phyloP scores from a whole-genome alignment of 2,797 vertebrate genomes.

The Urocyon cinereoargenteus region DNA sequence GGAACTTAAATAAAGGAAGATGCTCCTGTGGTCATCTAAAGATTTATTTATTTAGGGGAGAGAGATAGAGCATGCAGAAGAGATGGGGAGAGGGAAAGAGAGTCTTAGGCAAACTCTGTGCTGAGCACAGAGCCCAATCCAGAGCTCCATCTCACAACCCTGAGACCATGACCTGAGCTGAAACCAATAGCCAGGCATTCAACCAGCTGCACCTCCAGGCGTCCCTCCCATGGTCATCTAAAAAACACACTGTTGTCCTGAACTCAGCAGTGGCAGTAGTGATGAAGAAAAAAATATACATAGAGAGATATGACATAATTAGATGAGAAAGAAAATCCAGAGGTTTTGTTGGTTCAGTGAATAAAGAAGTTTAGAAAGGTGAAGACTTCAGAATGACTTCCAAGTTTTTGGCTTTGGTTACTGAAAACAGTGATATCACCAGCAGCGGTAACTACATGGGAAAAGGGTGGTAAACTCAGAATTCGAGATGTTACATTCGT shows the following conservation, averaged over 20 bases:
- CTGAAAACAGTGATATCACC: neutral
- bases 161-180: neutral
- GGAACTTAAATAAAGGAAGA: neutral
- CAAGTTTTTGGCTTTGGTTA: neutral
- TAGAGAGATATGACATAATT: neutral
- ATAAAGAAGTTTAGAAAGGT: neutral
- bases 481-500: neutral
- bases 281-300: neutral
- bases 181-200: neutral
- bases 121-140: neutral
- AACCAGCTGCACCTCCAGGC: neutral
- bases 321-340: neutral
- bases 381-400: neutral
- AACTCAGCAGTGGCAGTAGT: rapidly evolving
- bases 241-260: neutral
- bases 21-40: neutral
- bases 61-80: neutral
- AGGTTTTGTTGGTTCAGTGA: neutral
- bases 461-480: neutral
- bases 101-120: neutral
- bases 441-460: neutral
- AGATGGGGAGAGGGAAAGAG: neutral
- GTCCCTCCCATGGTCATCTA: neutral
- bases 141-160: neutral
- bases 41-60: neutral